Evolutionary conservation across 1,140 invertebrate species (phyloP).

Genomic region (Brachionus manjavacas): DNA sequence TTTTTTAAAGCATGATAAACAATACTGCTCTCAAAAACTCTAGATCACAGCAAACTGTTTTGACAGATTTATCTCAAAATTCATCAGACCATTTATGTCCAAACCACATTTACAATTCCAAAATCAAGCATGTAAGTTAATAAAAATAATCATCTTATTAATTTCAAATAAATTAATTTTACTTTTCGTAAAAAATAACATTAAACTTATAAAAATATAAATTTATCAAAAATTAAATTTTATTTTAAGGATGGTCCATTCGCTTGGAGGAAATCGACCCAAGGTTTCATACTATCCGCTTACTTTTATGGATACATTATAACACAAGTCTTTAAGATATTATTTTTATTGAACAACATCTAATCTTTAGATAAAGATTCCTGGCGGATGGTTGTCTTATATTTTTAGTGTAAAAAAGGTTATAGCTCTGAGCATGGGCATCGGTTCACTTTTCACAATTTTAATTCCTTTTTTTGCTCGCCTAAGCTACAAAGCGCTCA

Average conservation of each 20-base stretch:
- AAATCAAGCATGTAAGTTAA: neutral
- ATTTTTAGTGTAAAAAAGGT: conserved; percentile 55
- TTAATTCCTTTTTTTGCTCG: conserved; percentile 18
- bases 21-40: conserved; percentile 1
- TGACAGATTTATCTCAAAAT: neutral
- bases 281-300: conserved; percentile 52
- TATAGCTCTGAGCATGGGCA: conserved; percentile 44
- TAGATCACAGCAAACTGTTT: neutral
- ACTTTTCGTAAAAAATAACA: too few species aligned
- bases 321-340: conserved; percentile 46
- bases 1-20: conserved; percentile 11
- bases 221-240: neutral
- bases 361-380: neutral
- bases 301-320: conserved; percentile 41
- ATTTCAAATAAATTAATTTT: too few species aligned
- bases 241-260: conserved; percentile 25
- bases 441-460: neutral
- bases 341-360: neutral
- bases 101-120: neutral
- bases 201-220: too few species aligned
- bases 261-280: conserved; percentile 52
- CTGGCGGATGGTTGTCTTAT: conserved; percentile 1
- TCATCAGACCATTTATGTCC: neutral
- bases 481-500: neutral
- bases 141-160: too few species aligned